Conservation (phyloP, 2,797 vertebrate species). For the Liparis tanakae region DNA sequence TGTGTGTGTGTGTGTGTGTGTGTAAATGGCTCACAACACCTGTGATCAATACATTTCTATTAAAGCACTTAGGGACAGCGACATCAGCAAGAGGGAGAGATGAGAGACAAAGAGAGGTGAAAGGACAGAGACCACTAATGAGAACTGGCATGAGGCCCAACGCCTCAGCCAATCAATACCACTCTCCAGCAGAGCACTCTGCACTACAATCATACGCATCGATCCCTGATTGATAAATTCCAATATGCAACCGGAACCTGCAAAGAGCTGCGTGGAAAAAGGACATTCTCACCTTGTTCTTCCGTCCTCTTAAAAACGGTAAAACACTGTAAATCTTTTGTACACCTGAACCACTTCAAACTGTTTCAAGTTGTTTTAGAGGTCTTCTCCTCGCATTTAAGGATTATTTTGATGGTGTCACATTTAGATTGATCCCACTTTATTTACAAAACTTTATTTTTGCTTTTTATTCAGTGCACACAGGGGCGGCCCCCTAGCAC, state of each 20-base stretch:
- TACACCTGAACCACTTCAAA: neutral
- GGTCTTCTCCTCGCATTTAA: neutral
- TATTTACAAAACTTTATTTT: neutral
- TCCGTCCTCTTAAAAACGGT: neutral
- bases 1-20: constrained; percentile 2
- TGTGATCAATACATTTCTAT: constrained; percentile 80
- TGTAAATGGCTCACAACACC: constrained; percentile 60
- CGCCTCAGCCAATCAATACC: constrained; percentile 69
- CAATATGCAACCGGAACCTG: constrained; percentile 46
- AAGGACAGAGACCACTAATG: constrained; percentile 74
- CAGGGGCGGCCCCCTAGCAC: too few species aligned
- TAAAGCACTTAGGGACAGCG: constrained; percentile 70
- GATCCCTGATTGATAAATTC: constrained; percentile 71
- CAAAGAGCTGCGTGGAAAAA: constrained; percentile 10
- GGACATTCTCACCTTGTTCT: neutral
- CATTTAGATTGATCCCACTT: neutral
- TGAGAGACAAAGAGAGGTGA: constrained; percentile 65
- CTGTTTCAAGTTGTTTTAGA: neutral
- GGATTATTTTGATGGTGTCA: neutral
- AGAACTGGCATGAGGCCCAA: constrained; percentile 63
- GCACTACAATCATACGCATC: constrained; percentile 67
- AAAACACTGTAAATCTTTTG: neutral
- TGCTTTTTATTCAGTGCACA: neutral
- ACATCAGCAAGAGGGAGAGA: constrained; percentile 55
- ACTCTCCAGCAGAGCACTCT: constrained; percentile 62